Evolutionary conservation across 1,140 invertebrate species (phyloP), one percentile per base, ranked within the genome.

Genomic region (Mylabris phalerata): DNA sequence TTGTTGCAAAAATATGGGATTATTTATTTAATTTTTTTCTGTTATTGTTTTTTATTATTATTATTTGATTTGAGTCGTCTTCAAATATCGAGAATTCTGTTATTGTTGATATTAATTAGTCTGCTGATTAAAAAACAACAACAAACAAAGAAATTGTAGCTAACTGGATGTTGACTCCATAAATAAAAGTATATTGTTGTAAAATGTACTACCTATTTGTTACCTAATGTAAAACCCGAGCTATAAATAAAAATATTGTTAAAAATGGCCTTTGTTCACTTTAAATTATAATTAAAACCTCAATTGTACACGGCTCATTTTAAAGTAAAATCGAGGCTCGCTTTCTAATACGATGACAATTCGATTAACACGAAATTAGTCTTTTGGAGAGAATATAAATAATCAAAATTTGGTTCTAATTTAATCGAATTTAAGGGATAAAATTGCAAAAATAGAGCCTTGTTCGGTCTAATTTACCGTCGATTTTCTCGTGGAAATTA

Each of bases 171-270:
- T 32, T 32, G 32, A 32, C 32, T 32, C 32, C 32, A 32, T 32
- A 32, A 32, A 32, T 32, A 32, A 32, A 32, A 32, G 4, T 32
- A 32, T 64, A 59, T 62, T 65, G 63, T 65, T 59, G 60, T 62
- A 62, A 57, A 11, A 61, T 65, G 60, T 65, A 65, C 43, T 47
- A 61, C 60, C 59, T 65, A 62, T 65, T 65, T 65, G 63, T 65
- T 65, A 65, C 60, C 60, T 55, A 60, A 47, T 62, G 57, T 65
- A 60, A 62, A 61, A 46, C 59, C 62, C 55, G 54, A 58, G 48
- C 60, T 62, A 49, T 43, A 63, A 61, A 57, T 52, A 62, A 65
- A 61, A 62, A 25, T 57, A 62, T 62, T 62, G 60, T 65, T 65
- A 51, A 65, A 60, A 65, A 10, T 9, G 7, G 5, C 13, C 5